Evolutionary conservation across 2,888 invertebrate species (phyloP).

Genomic region (Agrypnus murinus): DNA sequence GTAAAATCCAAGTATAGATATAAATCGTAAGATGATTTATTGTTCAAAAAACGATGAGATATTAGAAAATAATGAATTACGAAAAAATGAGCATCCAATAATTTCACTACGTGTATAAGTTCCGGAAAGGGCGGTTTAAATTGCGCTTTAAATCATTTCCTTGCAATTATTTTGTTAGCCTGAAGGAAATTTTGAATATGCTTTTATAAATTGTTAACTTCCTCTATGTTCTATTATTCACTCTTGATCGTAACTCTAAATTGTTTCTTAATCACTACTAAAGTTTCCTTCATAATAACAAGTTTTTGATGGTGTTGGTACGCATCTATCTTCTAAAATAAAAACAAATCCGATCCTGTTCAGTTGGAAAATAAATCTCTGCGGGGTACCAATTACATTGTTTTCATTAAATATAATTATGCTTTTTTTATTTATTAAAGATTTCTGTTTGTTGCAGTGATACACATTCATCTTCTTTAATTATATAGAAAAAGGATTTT

Average conservation of each 20-base stretch:
- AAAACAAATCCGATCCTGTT: conserved; percentile 22
- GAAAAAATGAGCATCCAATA: conserved; percentile 27
- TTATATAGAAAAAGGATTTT: conserved; percentile 33
- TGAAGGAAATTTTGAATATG: conserved; percentile 9
- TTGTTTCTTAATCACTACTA: no score
- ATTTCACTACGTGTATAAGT: conserved; percentile 18
- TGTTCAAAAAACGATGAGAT: neutral
- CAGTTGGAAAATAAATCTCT: conserved; percentile 32
- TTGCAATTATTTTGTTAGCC: conserved; percentile 40
- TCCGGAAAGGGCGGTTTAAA: conserved; percentile 31
- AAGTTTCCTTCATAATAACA: neutral
- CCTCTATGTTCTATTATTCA: conserved; percentile 1
- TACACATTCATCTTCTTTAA: conserved; percentile 42
- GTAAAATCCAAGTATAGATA: no score
- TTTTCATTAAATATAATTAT: conserved; percentile 48
- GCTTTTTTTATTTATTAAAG: conserved; percentile 31
- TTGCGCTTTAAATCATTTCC: conserved; percentile 36
- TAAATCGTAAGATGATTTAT: no score
- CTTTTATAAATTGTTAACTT: conserved; percentile 33
- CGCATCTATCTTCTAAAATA: no score
- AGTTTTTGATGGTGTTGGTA: neutral
- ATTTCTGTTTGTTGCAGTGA: conserved; percentile 20
- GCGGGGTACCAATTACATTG: conserved; percentile 48
- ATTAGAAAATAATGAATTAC: conserved; percentile 22
- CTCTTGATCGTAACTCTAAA: no score